A percentile compares a stretch with the other conserved stretches of the same genome.
These are phyloP conservation scores for Suncus etruscus DNA, from an alignment of 2,113 vertebrate species.

Conservation along the genomic window DNA sequence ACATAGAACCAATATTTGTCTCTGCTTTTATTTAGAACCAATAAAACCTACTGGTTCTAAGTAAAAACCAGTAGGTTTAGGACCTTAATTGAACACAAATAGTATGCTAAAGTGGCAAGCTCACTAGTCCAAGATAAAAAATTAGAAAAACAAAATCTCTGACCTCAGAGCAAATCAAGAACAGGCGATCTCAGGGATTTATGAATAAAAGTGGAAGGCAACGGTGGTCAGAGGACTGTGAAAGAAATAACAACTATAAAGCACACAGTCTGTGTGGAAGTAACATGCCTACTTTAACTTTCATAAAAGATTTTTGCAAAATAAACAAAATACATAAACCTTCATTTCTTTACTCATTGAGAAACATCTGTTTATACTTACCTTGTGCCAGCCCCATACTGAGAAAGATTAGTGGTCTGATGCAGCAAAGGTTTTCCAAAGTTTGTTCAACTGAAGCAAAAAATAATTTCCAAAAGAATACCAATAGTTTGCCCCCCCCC, in stretches of 20 bases:
- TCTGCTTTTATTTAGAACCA: background rate
- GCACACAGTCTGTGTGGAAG: background rate
- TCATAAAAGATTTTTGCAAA: background rate
- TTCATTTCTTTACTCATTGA: background rate
- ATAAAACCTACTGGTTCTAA: too few relatives aligned
- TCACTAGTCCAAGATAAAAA: background rate
- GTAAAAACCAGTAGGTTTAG: background rate
- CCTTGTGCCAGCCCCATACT: background rate
- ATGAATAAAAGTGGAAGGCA: background rate
- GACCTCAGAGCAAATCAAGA: background rate
- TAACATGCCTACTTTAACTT: background rate
- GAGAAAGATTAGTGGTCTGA: conserved; percentile 7
- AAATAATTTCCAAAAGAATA: background rate
- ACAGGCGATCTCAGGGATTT: background rate
- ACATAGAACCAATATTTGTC: background rate
- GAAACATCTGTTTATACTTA: conserved; percentile 15
- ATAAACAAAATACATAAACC: conserved; percentile 35
- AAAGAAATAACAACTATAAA: background rate
- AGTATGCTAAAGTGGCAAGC: conserved; percentile 13
- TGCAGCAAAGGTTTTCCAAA: conserved; percentile 24
- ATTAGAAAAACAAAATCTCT: conserved; percentile 4
- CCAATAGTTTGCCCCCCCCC: background rate
- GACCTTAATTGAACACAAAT: background rate
- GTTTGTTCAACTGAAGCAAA: conserved; percentile 41
- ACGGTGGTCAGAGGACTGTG: background rate